Percentiles rank a stretch among this genome's conserved stretches.
These are phyloP conservation scores for Morone saxatilis DNA, from an alignment of 2,113 vertebrate species.

Conservation along the genomic window DNA sequence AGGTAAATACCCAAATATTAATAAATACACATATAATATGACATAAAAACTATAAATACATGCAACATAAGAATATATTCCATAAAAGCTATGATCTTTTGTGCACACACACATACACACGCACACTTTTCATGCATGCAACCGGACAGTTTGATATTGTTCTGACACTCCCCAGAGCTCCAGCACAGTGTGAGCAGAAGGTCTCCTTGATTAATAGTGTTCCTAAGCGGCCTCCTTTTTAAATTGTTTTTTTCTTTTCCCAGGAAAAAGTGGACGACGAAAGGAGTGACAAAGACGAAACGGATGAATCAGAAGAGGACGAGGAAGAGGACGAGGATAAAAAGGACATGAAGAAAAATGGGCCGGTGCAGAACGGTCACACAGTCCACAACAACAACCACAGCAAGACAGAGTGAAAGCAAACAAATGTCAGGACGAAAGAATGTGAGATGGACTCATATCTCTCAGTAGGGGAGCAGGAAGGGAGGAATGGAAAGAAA, in stretches of 20 bases:
- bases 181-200: constrained; percentile 4
- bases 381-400: constrained; percentile 90
- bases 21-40: no score
- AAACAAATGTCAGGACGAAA: constrained; percentile 22
- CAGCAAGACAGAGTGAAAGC: constrained; percentile 84
- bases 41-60: background rate
- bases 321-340: constrained; percentile 87
- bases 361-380: constrained; percentile 89
- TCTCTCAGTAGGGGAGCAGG: constrained; percentile 45
- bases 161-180: constrained; percentile 33
- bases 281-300: constrained; percentile 94
- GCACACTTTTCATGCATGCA: background rate
- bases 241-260: background rate
- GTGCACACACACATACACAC: background rate
- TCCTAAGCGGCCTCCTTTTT: background rate
- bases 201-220: constrained; percentile 14
- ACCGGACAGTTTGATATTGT: constrained; percentile 5
- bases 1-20: background rate
- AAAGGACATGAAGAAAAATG: constrained; percentile 82
- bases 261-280: constrained; percentile 91
- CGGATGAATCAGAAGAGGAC: constrained; percentile 91
- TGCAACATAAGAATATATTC: background rate
- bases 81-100: background rate
- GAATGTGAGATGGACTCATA: constrained; percentile 56
- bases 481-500: constrained; percentile 42